Percentiles rank a stretch among this genome's conserved stretches.
Conservation (phyloP, 2,888 invertebrate species). For the Erebia epiphron region DNA sequence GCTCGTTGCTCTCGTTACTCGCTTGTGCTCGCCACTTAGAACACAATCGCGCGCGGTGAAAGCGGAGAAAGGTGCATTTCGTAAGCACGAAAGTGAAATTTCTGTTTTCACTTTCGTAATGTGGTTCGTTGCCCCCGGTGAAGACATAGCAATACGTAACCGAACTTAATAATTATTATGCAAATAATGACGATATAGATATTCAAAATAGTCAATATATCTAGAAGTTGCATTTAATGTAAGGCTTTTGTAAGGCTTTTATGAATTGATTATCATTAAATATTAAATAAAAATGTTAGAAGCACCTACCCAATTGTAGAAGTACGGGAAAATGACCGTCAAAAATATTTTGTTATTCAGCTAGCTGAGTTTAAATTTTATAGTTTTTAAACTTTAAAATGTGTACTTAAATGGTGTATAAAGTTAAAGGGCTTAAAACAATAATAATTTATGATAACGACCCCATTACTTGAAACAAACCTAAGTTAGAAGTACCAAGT, state of each 20-base stretch:
- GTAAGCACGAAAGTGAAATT: slow-evolving; percentile 82
- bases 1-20: slow-evolving; percentile 61
- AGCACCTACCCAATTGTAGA: no score
- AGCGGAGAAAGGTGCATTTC: slow-evolving; percentile 82
- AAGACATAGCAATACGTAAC: slow-evolving; percentile 29
- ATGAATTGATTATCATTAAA: no score
- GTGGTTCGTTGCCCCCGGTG: slow-evolving; percentile 63
- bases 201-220: not conserved
- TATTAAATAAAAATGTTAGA: no score
- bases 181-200: not conserved
- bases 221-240: not conserved
- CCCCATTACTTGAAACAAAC: slow-evolving; percentile 8
- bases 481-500: slow-evolving; percentile 43
- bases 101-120: slow-evolving; percentile 79
- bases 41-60: slow-evolving; percentile 62
- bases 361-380: no score
- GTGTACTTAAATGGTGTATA: no score
- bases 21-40: slow-evolving; percentile 45
- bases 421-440: no score
- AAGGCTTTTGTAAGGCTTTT: no score
- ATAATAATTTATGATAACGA: not conserved
- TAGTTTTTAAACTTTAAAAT: no score
- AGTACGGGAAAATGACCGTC: no score
- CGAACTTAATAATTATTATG: slow-evolving; percentile 1
- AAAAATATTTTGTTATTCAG: no score